Conservation (phyloP, 2,888 invertebrate species). For the Prostheceraeus crozeri region DNA sequence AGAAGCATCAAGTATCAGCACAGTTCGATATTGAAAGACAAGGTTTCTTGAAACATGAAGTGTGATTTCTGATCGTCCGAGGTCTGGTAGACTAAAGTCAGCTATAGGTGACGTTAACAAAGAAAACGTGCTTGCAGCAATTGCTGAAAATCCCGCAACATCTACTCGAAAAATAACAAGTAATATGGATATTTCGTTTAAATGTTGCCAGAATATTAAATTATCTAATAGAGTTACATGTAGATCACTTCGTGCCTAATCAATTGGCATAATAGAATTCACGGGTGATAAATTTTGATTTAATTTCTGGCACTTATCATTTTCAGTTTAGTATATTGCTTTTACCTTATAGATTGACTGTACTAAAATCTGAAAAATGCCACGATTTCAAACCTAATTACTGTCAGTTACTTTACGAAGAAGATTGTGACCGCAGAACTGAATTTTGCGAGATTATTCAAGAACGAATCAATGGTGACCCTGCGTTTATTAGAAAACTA, state of each 20-base stretch:
- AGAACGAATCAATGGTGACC: constrained; percentile 23
- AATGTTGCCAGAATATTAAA: constrained; percentile 20
- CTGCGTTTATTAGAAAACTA: constrained; percentile 9
- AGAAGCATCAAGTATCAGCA: constrained; percentile 19
- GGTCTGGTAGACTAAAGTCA: constrained; percentile 27
- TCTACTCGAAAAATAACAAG: not conserved
- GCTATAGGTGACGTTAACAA: not conserved
- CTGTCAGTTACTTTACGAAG: too few species aligned
- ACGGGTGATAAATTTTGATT: too few species aligned
- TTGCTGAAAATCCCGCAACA: constrained; percentile 21
- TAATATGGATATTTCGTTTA: constrained; percentile 6
- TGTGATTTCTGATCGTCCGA: constrained; percentile 27
- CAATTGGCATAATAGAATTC: too few species aligned
- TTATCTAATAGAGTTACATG: too few species aligned
- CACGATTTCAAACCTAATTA: constrained; percentile 15
- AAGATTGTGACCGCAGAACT: constrained; percentile 8
- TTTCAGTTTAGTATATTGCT: too few species aligned
- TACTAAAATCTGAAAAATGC: constrained; percentile 24
- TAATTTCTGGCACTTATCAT: too few species aligned
- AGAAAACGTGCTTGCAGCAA: constrained; percentile 30
- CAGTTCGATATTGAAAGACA: constrained; percentile 22
- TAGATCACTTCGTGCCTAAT: too few species aligned
- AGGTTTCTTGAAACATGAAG: constrained; percentile 24
- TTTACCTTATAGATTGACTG: too few species aligned
- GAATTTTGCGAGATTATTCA: constrained; percentile 19